phyloP scores from a whole-genome alignment of 2,888 invertebrate species.

The Crioceris asparagi region DNA sequence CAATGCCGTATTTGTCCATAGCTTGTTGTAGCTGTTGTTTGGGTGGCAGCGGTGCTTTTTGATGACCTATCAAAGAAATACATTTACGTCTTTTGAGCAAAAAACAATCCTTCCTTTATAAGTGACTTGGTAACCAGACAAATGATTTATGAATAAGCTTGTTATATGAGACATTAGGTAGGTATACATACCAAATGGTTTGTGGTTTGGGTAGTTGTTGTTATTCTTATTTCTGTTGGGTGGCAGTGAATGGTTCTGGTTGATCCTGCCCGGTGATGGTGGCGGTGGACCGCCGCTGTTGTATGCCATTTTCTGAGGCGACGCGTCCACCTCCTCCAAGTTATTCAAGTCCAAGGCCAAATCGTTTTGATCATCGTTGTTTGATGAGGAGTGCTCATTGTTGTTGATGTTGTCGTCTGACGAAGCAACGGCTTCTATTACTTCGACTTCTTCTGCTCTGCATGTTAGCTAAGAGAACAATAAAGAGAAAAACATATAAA shows the following conservation, averaged over 20 bases:
- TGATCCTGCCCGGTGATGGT: background rate
- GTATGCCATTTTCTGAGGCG: conserved; percentile 41
- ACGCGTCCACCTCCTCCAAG: conserved; percentile 47
- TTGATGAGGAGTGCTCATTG: conserved; percentile 49
- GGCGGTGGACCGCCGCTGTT: conserved; percentile 28
- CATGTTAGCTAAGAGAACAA: conserved; percentile 27
- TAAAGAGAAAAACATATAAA: too few relatives aligned
- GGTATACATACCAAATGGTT: conserved; percentile 43
- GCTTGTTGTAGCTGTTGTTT: conserved; percentile 32
- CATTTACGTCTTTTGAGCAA: too few relatives aligned
- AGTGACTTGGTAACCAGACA: too few relatives aligned
- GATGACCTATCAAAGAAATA: too few relatives aligned
- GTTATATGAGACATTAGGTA: conserved; percentile 53
- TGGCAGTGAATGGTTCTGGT: conserved; percentile 8
- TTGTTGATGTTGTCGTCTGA: conserved; percentile 44
- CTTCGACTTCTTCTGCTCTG: conserved; percentile 49
- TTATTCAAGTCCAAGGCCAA: conserved; percentile 66
- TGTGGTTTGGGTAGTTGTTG: conserved; percentile 34
- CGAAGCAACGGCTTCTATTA: conserved; percentile 50
- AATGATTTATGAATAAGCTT: too few relatives aligned
- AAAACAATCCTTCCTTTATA: too few relatives aligned
- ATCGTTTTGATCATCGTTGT: too few relatives aligned
- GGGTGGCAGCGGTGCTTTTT: conserved; percentile 59
- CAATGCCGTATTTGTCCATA: conserved; percentile 36
- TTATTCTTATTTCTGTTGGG: conserved; percentile 12